Evolutionary conservation across 2,888 invertebrate species (phyloP), one percentile per base, ranked within the genome.

Genomic region (Chymomyza amoena): DNA sequence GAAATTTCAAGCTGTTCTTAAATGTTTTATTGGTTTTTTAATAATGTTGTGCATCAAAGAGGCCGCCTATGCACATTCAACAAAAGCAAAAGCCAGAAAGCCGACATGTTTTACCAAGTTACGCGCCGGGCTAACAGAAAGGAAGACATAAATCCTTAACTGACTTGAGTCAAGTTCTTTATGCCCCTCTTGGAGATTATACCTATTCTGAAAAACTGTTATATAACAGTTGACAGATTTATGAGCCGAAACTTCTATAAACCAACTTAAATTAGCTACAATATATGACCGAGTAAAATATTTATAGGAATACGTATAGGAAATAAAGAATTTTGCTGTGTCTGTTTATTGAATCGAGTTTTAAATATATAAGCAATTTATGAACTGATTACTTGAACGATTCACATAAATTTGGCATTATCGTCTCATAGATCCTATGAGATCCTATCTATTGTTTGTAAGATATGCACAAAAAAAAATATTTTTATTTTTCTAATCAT

Each of bases 1-100:
- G 79, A 88, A 88, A 84, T 88, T 88, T 88, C 88, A 88, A 88
- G 84, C 88, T 87, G 84, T 84, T 84, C 88, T 84, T 84, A 84
- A 84, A 84, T 88, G 84, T 88, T 84, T 84, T 84, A 84, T 84
- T 84, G 84, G 84, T 77, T 84, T 84, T 84, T 88, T 84, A 88
- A 88, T 84, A 84, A 88, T 85, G 88, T 86, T 86, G 87, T 80
- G 81, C 87, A 76, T 84, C 88, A 84, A 84, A 84, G 79, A 64
- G 36, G 73, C 88, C 83, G 83, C 86, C 60, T 80, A 78, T 80
- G 80, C 78, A 78, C 78, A 64, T 62, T 36, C 56, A 18, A 62
- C 20, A 50, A 62, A 51, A 51, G 51, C 20, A 15, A 2, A 57
- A 57, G 25, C 50, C 62, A 52, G 45, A 56, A 70, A 61, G 32